phyloP scores from a whole-genome alignment of 2,113 vertebrate species.

The Brachypodius melanocephalos region DNA sequence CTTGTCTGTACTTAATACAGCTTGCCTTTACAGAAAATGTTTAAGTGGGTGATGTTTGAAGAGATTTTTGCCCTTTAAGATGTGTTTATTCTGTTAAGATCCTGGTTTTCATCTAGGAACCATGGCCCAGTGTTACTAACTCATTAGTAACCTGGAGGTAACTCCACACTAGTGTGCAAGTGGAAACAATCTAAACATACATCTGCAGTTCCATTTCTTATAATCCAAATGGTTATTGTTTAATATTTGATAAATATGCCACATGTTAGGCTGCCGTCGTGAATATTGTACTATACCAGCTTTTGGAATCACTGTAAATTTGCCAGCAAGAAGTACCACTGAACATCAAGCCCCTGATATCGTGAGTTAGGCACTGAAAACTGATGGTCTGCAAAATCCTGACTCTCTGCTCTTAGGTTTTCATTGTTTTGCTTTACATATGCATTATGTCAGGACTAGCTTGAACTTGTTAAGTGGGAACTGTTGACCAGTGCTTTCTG shows the following conservation, averaged over 20 bases:
- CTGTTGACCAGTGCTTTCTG: not conserved
- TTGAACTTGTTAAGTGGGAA: not conserved
- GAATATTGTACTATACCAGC: not conserved
- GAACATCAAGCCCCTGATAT: not conserved
- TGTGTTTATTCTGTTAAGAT: not conserved
- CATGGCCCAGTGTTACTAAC: not conserved
- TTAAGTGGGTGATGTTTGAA: not conserved
- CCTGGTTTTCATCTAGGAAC: not conserved
- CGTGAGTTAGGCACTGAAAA: not conserved
- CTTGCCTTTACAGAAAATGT: not conserved
- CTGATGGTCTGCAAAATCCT: not conserved
- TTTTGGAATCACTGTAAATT: not conserved
- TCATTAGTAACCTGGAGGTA: not conserved
- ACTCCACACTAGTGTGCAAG: not conserved
- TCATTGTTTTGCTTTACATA: not conserved
- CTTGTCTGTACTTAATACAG: not conserved
- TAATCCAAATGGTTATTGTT: not conserved
- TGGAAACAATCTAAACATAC: not conserved
- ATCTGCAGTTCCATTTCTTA: not conserved
- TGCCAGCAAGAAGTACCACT: not conserved
- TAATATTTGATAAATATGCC: not conserved
- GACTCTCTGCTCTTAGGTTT: not conserved
- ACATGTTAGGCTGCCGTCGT: not conserved
- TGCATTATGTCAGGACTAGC: not conserved
- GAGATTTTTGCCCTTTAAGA: not conserved